A percentile compares a stretch with the other conserved stretches of the same genome.
Conservation (phyloP, 2,888 invertebrate genomes). For the Galerucella calmariensis region DNA sequence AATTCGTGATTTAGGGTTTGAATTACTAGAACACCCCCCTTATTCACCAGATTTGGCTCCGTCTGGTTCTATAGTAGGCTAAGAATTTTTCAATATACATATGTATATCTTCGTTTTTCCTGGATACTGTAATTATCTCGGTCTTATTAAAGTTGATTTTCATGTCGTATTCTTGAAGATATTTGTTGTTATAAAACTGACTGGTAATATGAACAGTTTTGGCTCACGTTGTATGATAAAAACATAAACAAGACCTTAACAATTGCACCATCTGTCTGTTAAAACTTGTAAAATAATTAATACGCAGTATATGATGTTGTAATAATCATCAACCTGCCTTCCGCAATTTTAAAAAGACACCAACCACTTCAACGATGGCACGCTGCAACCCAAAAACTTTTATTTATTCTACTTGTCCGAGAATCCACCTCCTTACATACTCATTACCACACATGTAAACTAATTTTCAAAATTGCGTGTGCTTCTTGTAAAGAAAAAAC, state of each 20-base stretch:
- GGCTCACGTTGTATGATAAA: too few species aligned
- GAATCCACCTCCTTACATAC: neutral
- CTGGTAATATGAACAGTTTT: too few species aligned
- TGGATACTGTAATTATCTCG: too few species aligned
- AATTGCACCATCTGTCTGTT: neutral
- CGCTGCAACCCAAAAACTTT: neutral
- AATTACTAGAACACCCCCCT: too few species aligned
- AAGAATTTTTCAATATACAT: too few species aligned
- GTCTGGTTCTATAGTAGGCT: too few species aligned
- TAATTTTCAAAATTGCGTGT: constrained; percentile 28
- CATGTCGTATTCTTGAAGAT: too few species aligned
- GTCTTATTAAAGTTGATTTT: too few species aligned
- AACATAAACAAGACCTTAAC: neutral
- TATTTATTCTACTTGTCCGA: constrained; percentile 17
- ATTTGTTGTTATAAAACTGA: too few species aligned
- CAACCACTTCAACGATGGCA: neutral
- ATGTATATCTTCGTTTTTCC: too few species aligned
- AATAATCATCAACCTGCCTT: constrained; percentile 21
- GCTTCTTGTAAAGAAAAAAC: constrained; percentile 9
- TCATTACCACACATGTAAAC: constrained; percentile 21
- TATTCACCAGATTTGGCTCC: too few species aligned
- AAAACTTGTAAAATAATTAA: neutral
- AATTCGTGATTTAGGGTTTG: too few species aligned
- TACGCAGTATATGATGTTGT: neutral
- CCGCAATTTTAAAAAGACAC: constrained; percentile 3